Conservation (phyloP, 2,113 vertebrate genomes). For the Pangasianodon gigas region DNA sequence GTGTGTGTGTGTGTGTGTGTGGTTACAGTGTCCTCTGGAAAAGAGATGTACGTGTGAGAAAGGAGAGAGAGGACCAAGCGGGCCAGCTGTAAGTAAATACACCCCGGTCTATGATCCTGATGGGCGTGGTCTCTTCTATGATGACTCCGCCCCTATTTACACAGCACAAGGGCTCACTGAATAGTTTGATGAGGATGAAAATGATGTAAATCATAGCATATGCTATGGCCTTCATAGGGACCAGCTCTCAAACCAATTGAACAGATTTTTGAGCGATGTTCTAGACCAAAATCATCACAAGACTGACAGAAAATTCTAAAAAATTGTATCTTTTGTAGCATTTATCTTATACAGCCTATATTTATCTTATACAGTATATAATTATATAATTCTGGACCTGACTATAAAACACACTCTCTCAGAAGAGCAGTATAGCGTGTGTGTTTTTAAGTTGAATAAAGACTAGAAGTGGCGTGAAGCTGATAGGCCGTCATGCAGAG, state of each 20-base stretch:
- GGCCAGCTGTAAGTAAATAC: conserved; percentile 79
- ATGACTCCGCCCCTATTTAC: neutral
- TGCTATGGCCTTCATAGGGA: neutral
- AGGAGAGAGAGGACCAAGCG: conserved; percentile 80
- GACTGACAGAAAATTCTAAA: neutral
- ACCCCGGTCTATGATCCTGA: no score
- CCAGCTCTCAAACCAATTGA: neutral
- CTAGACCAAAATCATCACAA: neutral
- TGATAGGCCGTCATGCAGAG: neutral
- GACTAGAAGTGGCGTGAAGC: neutral
- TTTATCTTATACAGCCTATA: neutral
- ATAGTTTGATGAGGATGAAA: neutral
- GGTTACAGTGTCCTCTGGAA: conserved; percentile 76
- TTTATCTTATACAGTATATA: no score
- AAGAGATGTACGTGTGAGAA: conserved; percentile 81
- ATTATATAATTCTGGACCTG: neutral
- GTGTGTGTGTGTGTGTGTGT: conserved; percentile 11
- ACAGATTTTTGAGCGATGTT: neutral
- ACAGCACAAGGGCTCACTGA: neutral
- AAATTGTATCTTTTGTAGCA: neutral
- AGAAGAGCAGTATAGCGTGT: neutral
- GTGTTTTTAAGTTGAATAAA: neutral
- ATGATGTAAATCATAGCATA: neutral
- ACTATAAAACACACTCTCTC: neutral
- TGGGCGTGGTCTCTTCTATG: neutral